phyloP scores from a whole-genome alignment of 1,140 invertebrate genomes.

The Caerostris extrusa region DNA sequence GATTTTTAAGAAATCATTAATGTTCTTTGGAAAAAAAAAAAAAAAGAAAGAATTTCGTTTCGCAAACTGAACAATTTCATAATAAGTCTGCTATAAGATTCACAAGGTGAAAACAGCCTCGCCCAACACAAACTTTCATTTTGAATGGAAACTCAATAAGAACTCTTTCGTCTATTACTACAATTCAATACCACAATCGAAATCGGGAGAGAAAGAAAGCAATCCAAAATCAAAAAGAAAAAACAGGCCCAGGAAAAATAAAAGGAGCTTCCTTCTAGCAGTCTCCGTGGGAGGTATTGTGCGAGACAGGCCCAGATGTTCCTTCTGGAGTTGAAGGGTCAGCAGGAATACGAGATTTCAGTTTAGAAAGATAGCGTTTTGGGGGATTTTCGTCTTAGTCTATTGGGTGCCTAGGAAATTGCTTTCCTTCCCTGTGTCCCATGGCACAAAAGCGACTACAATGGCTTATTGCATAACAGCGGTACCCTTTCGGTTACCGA shows the following conservation, averaged over 20 bases:
- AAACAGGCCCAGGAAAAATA: constrained; percentile 31
- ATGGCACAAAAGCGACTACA: constrained; percentile 65
- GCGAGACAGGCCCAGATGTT: constrained; percentile 65
- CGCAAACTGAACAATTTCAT: background rate
- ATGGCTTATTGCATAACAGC: constrained; percentile 72
- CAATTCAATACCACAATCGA: constrained; percentile 63
- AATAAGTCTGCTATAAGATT: background rate
- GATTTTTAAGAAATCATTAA: background rate
- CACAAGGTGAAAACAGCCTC: background rate
- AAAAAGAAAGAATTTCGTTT: background rate
- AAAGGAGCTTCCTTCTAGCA: constrained; percentile 24
- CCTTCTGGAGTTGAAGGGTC: constrained; percentile 64
- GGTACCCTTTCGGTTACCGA: constrained; percentile 54
- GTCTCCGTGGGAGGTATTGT: constrained; percentile 65
- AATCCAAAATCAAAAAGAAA: background rate
- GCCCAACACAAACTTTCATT: constrained; percentile 21
- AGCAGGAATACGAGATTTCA: constrained; percentile 58
- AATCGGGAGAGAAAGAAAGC: constrained; percentile 1
- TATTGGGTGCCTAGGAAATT: constrained; percentile 72
- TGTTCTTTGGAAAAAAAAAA: background rate
- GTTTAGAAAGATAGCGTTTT: constrained; percentile 37
- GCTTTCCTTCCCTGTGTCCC: constrained; percentile 66
- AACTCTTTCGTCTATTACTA: constrained; percentile 54
- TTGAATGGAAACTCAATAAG: constrained; percentile 52
- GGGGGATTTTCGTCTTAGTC: constrained; percentile 67